Conservation (phyloP, 2,113 vertebrate species). For the Notechis scutatus region DNA sequence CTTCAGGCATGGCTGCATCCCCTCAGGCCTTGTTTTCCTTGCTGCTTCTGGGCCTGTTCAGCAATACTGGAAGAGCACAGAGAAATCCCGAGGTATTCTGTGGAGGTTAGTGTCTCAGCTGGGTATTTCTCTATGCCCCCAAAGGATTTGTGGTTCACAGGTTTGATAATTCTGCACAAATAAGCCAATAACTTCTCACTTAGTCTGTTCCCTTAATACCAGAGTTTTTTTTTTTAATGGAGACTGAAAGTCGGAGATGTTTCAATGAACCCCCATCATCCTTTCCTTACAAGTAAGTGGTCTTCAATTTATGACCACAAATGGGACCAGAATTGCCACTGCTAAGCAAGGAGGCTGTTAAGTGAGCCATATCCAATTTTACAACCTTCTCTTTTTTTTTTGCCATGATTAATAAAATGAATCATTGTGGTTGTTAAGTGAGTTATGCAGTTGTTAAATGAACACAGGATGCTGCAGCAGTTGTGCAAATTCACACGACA, state of each 20-base stretch:
- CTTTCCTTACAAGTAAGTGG: not conserved
- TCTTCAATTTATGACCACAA: not conserved
- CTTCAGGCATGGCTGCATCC: not conserved
- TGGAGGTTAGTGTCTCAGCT: conserved; percentile 3
- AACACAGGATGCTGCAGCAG: not conserved
- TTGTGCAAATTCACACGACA: not conserved
- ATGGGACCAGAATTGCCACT: not conserved
- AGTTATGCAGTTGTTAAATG: not conserved
- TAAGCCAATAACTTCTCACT: not conserved
- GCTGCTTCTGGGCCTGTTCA: conserved; percentile 12
- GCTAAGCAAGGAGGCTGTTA: not conserved
- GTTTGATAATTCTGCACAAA: not conserved
- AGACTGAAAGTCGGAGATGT: not conserved
- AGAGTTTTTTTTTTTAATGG: not conserved
- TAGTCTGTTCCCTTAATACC: not conserved
- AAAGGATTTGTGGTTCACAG: accelerated
- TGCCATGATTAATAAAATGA: not conserved
- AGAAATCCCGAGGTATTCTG: conserved; percentile 39
- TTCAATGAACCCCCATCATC: not conserved
- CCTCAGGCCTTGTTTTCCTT: not conserved
- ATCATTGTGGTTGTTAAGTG: not conserved
- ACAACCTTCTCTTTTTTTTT: not conserved
- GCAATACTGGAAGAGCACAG: not conserved
- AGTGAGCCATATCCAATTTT: not conserved
- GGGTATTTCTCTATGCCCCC: accelerated